phyloP scores from a whole-genome alignment of 2,797 vertebrate species.

The Hemibagrus guttatus region DNA sequence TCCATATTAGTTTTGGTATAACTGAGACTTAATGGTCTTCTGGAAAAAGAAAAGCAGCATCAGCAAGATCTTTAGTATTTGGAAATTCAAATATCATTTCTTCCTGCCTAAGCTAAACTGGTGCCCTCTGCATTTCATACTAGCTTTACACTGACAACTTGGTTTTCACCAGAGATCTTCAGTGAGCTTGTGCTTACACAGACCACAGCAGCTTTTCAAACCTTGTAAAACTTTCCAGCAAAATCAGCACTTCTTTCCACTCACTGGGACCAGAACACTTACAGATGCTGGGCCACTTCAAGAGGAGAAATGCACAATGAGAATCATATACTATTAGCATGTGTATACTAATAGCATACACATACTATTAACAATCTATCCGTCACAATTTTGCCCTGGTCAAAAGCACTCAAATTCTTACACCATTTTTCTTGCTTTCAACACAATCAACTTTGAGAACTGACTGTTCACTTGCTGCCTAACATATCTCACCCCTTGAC shows the following conservation, averaged over 20 bases:
- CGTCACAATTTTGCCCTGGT: too few relatives aligned
- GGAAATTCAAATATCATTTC: conserved; percentile 1
- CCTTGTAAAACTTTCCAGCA: conserved; percentile 5
- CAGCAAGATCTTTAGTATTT: background rate
- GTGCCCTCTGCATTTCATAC: background rate
- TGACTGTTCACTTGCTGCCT: too few relatives aligned
- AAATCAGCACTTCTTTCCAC: background rate
- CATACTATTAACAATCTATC: too few relatives aligned
- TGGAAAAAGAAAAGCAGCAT: background rate
- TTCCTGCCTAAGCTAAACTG: background rate
- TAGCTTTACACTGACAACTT: background rate
- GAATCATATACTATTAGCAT: background rate
- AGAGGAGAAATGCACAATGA: background rate
- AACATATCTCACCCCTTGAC: too few relatives aligned
- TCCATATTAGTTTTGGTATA: background rate
- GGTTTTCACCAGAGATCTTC: background rate
- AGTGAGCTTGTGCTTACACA: background rate
- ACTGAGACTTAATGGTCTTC: background rate
- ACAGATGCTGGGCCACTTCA: background rate
- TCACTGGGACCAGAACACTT: background rate
- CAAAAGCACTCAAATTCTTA: too few relatives aligned
- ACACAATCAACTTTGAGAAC: too few relatives aligned
- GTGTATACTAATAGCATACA: background rate
- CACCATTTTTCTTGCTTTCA: too few relatives aligned
- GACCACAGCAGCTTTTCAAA: background rate